Base-by-base conservation (phyloP, 1,140 invertebrate genomes). In the Drosophila lacteicornis region DNA sequence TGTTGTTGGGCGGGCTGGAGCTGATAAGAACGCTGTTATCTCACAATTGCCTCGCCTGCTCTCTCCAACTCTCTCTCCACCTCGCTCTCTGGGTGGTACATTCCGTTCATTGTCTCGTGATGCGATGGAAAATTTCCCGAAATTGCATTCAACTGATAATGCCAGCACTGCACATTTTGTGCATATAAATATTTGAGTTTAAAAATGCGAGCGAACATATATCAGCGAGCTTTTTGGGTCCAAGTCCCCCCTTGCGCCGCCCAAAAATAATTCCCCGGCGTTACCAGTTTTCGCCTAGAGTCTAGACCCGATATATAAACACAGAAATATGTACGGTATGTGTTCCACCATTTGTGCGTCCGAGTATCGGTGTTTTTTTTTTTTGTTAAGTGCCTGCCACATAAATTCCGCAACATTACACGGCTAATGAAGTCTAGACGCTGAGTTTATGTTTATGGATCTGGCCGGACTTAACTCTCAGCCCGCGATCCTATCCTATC, bases 341-440 rank as follows among this genome's bases (percentile, higher is more conserved):
- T 33, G 22, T 36, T 36, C 33, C 33, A 36, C 33, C 33, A 11
- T 33, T 11, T 9, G 33, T 49, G 15, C 19, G 15, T 49, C 17
- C 33, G 46, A 49, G 43, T 58, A 71, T 71, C 65, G 63, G 55
- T 76, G 43, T 76, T 75, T 58, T 86, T 75, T 88, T 83, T 55
- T 33, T 33, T 19, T n/a, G n/a, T n/a, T 19, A 88, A 84, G 80
- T 80, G 85, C 67, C 83, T 88, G 84, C 66, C 80, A 90, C 85
- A 90, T 90, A 88, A 88, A 88, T 88, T 90, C 77, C 80, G 79
- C 80, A 90, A 90, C 27, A 88, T 80, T 83, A 84, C 80, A 79
- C 74, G 49, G 85, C 80, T 88, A 88, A 88, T 88, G 85, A 88
- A 90, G 83, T 87, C 83, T 87, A 87, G 83, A 88, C 83, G 79